Conservation (phyloP, 2,888 invertebrate species). For the Meganola albula region DNA sequence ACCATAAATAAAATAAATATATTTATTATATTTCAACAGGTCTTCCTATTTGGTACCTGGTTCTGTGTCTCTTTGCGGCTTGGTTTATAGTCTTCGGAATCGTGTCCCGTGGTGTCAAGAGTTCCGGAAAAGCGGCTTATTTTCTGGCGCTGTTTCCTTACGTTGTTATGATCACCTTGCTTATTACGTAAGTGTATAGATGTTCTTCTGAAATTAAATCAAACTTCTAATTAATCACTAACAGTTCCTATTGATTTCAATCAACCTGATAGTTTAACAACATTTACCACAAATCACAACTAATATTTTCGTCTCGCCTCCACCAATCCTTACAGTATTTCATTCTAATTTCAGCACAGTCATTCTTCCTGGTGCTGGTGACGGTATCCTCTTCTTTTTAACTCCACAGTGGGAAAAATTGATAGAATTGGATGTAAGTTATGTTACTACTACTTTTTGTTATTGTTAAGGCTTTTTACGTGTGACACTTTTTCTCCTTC, state of each 20-base stretch:
- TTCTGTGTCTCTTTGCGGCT: constrained; percentile 80
- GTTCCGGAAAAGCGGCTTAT: constrained; percentile 90
- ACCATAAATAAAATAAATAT: no score
- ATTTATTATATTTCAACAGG: constrained; percentile 47
- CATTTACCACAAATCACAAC: no score
- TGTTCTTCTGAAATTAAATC: no score
- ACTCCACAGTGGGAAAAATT: constrained; percentile 88
- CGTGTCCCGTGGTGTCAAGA: constrained; percentile 84
- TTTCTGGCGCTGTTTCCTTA: constrained; percentile 94
- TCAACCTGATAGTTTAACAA: no score
- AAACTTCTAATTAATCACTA: no score
- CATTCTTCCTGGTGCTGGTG: constrained; percentile 81
- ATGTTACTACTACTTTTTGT: no score
- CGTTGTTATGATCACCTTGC: constrained; percentile 84
- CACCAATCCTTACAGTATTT: background rate
- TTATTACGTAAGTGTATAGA: constrained; percentile 80
- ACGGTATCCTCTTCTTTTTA: constrained; percentile 85
- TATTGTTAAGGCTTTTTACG: no score
- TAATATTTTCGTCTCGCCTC: no score
- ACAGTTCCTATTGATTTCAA: no score
- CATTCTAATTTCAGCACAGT: constrained; percentile 60
- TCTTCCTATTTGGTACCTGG: constrained; percentile 82
- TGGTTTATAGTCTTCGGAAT: constrained; percentile 84
- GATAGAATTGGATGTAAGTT: constrained; percentile 80
- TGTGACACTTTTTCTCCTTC: no score